Evolutionary conservation across 2,797 vertebrate genomes (phyloP), one percentile per base, ranked within the genome.

Genomic region (Spheniscus humboldti): DNA sequence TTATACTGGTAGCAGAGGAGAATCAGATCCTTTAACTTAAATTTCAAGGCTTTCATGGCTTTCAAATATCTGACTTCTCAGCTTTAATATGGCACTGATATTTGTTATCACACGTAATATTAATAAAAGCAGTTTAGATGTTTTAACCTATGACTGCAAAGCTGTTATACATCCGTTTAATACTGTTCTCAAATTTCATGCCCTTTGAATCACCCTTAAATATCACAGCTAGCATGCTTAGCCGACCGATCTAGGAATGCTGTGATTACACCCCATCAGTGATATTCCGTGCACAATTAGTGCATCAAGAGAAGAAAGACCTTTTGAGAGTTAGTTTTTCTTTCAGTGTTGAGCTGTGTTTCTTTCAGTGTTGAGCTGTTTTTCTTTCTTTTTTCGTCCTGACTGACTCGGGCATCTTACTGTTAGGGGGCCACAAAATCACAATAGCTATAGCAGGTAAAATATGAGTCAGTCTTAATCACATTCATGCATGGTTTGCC

Each of bases 71-170:
- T 45, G 74, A 24, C 77, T 89, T 63, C 37, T 69, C 86, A 69
- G 63, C 79, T 94, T 92, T 86, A 93, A n/a, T 41, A 19, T 3
- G 0, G 25, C 11, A 5, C 60, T 88, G 90, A 11, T 87, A 62
- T 91, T 96, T 94, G 92, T 90, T 93, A 92, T 87, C 85, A 37
- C 72, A 90, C 28, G 18, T 43, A 71, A 74, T 87, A 89, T 92
- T 95, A 93, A 94, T 96, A 94, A 95, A 97, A 96, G 89, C 93
- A 90, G 94, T 89, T 89, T 89, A 33, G 94, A 76, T 95, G 59
- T 86, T 94, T 95, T 97, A 97, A 95, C 95, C 96, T 94, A 33
- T 86, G 71, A 28, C 92, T 93, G 86, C 69, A 79, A 66, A 95
- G 92, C 93, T 97, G 96, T 92, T 94, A 35, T 81, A 53, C 87